Percentiles rank a stretch among this genome's conserved stretches.
Evolutionary conservation across 1,140 invertebrate genomes (phyloP).

Genomic region (Drosophila orena): DNA sequence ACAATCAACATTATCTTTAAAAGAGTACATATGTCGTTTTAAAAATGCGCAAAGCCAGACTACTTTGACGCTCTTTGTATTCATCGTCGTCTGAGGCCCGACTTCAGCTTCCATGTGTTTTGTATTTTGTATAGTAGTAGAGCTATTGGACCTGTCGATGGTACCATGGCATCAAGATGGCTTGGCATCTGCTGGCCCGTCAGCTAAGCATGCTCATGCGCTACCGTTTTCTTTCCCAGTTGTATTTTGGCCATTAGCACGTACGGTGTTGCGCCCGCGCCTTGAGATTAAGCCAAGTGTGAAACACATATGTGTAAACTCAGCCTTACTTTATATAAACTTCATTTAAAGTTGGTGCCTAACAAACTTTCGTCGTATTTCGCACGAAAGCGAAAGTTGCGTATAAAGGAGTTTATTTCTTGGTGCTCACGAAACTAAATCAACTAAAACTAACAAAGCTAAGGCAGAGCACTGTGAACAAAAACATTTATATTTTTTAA

Average conservation of each 20-base stretch:
- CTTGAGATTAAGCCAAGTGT: slow-evolving; percentile 57
- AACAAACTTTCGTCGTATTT: slow-evolving; percentile 51
- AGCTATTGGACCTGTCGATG: slow-evolving; percentile 13
- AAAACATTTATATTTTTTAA: slow-evolving; percentile 20
- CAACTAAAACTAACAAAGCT: slow-evolving; percentile 20
- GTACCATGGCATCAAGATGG: slow-evolving; percentile 18
- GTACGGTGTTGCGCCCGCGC: slow-evolving; percentile 73
- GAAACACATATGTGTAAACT: slow-evolving; percentile 43
- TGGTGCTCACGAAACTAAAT: slow-evolving; percentile 20
- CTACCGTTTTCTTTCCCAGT: slow-evolving; percentile 82
- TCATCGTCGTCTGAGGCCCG: slow-evolving; percentile 27
- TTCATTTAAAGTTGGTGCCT: slow-evolving; percentile 56
- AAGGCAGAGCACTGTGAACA: slow-evolving; percentile 5
- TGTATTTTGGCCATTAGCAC: slow-evolving; percentile 84
- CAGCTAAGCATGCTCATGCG: slow-evolving; percentile 73
- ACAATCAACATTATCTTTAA: not conserved
- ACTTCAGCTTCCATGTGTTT: not conserved
- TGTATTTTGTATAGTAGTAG: not conserved
- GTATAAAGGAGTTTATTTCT: slow-evolving; percentile 51
- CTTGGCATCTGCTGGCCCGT: slow-evolving; percentile 16
- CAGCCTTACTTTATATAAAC: slow-evolving; percentile 51
- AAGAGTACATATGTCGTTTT: slow-evolving; percentile 13
- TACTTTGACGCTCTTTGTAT: slow-evolving; percentile 27
- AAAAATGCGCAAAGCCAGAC: slow-evolving; percentile 15
- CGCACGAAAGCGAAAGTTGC: slow-evolving; percentile 73